These are phyloP conservation scores for Drosophila mettleri DNA, from an alignment of 2,888 invertebrate genomes.

Conservation along the genomic window DNA sequence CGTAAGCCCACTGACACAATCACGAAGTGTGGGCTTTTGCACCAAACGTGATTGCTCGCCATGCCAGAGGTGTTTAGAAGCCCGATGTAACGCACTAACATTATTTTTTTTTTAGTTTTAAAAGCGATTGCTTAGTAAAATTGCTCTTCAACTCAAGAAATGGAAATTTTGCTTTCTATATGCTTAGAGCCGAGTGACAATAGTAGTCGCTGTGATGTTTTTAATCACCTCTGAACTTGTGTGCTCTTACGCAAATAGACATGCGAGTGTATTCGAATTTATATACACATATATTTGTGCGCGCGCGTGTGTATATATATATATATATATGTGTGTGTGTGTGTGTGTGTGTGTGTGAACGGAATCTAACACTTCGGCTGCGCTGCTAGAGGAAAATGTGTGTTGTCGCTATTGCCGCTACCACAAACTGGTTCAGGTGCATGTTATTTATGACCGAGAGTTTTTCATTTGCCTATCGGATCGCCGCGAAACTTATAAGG, in stretches of 20 bases:
- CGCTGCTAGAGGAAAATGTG: constrained; percentile 23
- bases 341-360: neutral
- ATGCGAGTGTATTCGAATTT: neutral
- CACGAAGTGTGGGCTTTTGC: constrained; percentile 1
- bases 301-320: neutral
- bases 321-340: neutral
- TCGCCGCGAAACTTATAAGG: constrained; percentile 48
- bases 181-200: constrained; percentile 2
- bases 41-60: neutral
- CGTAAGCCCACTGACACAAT: constrained; percentile 12
- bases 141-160: too few species aligned
- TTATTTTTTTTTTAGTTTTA: neutral
- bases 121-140: neutral
- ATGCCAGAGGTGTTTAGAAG: neutral
- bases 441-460: constrained; percentile 59
- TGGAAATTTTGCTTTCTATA: too few species aligned
- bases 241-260: neutral
- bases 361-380: constrained; percentile 16
- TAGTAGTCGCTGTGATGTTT: neutral
- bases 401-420: constrained; percentile 5
- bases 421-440: constrained; percentile 26
- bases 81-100: neutral
- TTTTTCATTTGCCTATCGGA: constrained; percentile 68
- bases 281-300: neutral
- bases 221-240: neutral